Evolutionary conservation across 2,797 vertebrate species (phyloP), one percentile per base, ranked within the genome.

Genomic region (Falco berigora): DNA sequence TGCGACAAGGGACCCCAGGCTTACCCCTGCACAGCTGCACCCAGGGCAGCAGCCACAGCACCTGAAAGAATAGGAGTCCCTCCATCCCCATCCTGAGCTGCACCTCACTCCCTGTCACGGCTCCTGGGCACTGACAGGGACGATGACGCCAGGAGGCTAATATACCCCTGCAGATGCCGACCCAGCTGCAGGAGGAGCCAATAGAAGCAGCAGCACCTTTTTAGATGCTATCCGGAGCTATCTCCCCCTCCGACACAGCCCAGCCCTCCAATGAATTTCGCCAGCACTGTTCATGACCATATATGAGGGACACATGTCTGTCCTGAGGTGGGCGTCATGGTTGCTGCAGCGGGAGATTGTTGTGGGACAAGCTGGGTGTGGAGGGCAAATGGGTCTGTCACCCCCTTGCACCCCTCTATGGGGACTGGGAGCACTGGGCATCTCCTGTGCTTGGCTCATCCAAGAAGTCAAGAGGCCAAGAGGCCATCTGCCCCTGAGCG

Each of bases 91-190:
- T 68, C 38, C 46, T 17, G 11, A 67, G 25, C 58, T 38, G n/a
- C 15, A 9, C 23, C 22, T 6, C 32, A 10, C 27, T 75, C 28
- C 16, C 30, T 36, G 20, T 5, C 32, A 30, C 13, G 3, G 56
- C 38, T 62, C 36, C 24, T 2, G 8, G 36, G 16, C 13, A 25
- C 47, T 30, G 25, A 28, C 1, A 2, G 32, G 32, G 13, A 72
- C 32, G 21, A 16, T 1, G 1, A 7, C 1, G 12, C 28, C 4
- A 10, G 13, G 16, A 53, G 38, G n/a, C 25, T 6, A 19, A 34
- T 50, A 44, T 34, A 61, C 20, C 36, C 52, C 38, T 62, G 32
- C 38, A 44, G 47, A 52, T 52, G 36, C 46, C 17, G 1, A 3
- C 24, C 9, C 38, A 36, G 56, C 47, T 36, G 10, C 38, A 14